Base-by-base conservation (phyloP, 35 echinoderm and acorn worm species). In the Amphiura filiformis region DNA sequence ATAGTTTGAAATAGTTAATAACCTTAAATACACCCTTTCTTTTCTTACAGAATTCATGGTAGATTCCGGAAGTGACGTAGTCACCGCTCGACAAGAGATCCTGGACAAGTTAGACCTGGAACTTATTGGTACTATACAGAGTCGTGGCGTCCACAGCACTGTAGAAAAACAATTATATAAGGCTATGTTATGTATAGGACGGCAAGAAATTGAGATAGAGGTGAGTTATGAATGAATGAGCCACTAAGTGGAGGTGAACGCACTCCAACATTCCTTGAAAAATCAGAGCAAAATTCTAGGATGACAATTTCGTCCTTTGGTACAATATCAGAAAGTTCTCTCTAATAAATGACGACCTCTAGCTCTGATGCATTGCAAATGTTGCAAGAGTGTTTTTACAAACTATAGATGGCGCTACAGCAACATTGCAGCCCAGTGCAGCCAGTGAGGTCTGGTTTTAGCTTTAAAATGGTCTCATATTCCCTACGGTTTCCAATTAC, bases 41-140 rank as follows among this genome's bases (percentile, higher is more conserved):
- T 34, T 32, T 83, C 14, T 38, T 47, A 34, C 77, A 98, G 96
- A 91, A 89, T 98, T 98, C 39, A 98, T 98, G 96, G 96, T 98
- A 11, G 96, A 98, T 92, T 94, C 92, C 78, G 96, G 96, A 86
- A 98, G 96, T 92, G 96, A 98, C 81, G 96, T 98, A 35, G 96
- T 98, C 1, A 98, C 96, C 0, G 92, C 93, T 22, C 81, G 93
- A 37, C 96, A 94, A 64, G 92, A 94, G 57, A 88, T 98, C 23
- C 41, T 98, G 30, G 90, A 94, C 61, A 85, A 89, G 37, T 78
- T 98, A 13, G 89, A 98, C 34, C 84, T 98, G 37, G 92, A 98
- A 32, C 75, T 94, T 31, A 94, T 98, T 65, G 96, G 92, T 78
- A 92, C 96, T 1, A 98, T 98, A 34, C 92, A 98, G 49, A 98